Percentiles rank a stretch among this genome's conserved stretches.
Evolutionary conservation across 2,888 invertebrate species (phyloP).

Genomic region (Arctia plantaginis): DNA sequence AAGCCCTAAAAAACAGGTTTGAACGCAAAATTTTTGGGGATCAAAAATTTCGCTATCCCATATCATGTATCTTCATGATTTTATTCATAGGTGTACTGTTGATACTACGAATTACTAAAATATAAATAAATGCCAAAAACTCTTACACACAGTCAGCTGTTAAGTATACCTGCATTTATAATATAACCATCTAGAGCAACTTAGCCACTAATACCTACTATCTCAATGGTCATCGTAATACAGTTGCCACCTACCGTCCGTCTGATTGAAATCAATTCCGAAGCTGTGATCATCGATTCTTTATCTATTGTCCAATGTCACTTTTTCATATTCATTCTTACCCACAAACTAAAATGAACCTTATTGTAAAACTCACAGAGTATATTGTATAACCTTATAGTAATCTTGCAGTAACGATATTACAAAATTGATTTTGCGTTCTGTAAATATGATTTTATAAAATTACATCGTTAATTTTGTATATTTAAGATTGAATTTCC

Average conservation of each 20-base stretch:
- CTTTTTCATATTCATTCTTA: slow-evolving; percentile 24
- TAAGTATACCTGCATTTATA: neutral
- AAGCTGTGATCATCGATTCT: slow-evolving; percentile 75
- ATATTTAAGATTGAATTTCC: slow-evolving; percentile 23
- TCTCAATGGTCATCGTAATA: slow-evolving; percentile 65
- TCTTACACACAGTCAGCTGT: too few species aligned
- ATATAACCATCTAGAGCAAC: slow-evolving; percentile 19
- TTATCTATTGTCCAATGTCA: slow-evolving; percentile 62
- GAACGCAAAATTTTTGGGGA: neutral
- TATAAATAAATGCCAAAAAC: neutral
- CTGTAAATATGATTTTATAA: neutral
- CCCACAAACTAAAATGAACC: slow-evolving; percentile 23
- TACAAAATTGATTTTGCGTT: slow-evolving; percentile 26
- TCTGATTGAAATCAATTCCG: slow-evolving; percentile 81
- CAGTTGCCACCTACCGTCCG: slow-evolving; percentile 81
- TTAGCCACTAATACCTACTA: slow-evolving; percentile 11
- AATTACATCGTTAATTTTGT: neutral
- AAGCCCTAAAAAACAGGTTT: neutral
- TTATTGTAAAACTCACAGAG: neutral
- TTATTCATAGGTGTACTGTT: neutral
- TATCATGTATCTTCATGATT: too few species aligned
- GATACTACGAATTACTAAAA: neutral
- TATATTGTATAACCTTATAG: slow-evolving; percentile 20
- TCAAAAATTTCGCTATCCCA: too few species aligned
- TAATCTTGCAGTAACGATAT: neutral